Evolutionary conservation across 2,797 vertebrate species (phyloP).

Genomic region (Stomatorhinus walkeri): DNA sequence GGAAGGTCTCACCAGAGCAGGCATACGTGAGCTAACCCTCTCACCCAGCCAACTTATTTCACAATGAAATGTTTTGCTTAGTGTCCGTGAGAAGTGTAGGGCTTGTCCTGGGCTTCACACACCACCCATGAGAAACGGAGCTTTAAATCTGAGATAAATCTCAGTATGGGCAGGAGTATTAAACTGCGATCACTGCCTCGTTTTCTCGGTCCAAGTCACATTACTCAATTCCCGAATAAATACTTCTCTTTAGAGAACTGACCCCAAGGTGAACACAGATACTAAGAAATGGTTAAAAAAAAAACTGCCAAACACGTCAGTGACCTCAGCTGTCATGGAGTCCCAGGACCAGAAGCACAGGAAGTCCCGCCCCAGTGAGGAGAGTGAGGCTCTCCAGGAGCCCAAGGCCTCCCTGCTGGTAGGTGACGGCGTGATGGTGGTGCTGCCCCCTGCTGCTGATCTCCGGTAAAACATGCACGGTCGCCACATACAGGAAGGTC

Average conservation of each 20-base stretch:
- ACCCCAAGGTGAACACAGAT: background rate
- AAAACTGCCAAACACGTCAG: background rate
- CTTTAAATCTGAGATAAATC: background rate
- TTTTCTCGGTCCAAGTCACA: background rate
- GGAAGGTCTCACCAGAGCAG: background rate
- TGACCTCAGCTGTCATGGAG: conserved; percentile 47
- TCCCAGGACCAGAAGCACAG: conserved; percentile 51
- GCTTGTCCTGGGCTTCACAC: background rate
- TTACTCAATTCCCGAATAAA: background rate
- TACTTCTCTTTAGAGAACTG: background rate
- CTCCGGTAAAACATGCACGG: conserved; percentile 59
- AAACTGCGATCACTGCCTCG: background rate
- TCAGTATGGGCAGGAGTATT: background rate
- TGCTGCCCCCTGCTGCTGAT: conserved; percentile 48
- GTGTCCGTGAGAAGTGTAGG: background rate
- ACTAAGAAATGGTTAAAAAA: background rate
- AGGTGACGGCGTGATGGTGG: conserved; percentile 20
- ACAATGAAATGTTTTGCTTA: background rate
- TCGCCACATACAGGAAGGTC: conserved; percentile 65
- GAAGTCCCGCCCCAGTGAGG: conserved; percentile 57
- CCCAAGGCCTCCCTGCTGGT: conserved; percentile 44
- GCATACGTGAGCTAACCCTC: background rate
- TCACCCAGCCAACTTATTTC: background rate
- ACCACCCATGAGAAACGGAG: background rate
- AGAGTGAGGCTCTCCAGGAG: conserved; percentile 59